Conservation (phyloP, 2,113 vertebrate species). For the Chlorocebus sabaeus region DNA sequence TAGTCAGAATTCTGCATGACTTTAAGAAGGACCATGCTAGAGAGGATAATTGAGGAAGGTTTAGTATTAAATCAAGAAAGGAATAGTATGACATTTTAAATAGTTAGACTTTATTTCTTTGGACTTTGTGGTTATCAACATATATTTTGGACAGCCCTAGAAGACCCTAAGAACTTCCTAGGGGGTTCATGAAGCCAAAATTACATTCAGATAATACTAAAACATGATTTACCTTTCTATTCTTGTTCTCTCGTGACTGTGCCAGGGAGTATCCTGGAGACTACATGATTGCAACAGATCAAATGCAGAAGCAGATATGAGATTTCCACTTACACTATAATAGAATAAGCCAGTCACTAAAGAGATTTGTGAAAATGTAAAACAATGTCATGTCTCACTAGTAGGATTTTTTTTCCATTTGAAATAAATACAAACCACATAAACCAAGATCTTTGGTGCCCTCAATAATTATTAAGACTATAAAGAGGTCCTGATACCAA, state of each 20-base stretch:
- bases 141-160: neutral
- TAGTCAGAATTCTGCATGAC: neutral
- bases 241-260: neutral
- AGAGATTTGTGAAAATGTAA: neutral
- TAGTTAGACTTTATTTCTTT: neutral
- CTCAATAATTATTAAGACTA: neutral
- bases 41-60: neutral
- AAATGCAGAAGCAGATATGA: neutral
- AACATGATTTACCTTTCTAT: neutral
- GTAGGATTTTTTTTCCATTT: neutral
- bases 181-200: neutral
- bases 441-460: neutral
- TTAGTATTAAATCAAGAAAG: neutral
- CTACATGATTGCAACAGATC: neutral
- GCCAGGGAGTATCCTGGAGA: neutral
- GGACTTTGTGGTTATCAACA: neutral
- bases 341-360: neutral
- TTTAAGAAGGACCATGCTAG: neutral
- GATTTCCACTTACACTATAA: neutral
- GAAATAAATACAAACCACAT: neutral
- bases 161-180: neutral
- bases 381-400: neutral
- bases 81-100: neutral
- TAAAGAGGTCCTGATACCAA: neutral
- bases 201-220: neutral